Percentiles rank a stretch among this genome's conserved stretches.
Conservation (phyloP, 2,797 vertebrate genomes). For the Phyllotis vaccarum region DNA sequence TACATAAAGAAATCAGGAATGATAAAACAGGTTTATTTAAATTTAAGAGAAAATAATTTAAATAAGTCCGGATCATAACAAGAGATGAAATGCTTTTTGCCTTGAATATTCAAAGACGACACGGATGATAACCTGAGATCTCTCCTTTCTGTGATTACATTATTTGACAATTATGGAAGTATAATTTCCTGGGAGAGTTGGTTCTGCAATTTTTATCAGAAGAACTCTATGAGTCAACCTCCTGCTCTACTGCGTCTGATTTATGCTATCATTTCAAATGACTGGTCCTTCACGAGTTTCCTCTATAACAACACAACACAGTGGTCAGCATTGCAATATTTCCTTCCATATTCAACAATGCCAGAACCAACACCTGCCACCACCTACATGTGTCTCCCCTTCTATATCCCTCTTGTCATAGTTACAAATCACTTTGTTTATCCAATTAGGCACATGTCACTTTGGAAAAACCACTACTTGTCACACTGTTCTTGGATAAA, state of each 20-base stretch:
- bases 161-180: slow-evolving; percentile 88
- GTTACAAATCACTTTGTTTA: slow-evolving; percentile 87
- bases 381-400: slow-evolving; percentile 63
- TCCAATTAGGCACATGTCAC: slow-evolving; percentile 88
- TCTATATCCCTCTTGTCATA: slow-evolving; percentile 84
- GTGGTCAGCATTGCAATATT: slow-evolving; percentile 91
- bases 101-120: slow-evolving; percentile 83
- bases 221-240: slow-evolving; percentile 87
- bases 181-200: slow-evolving; percentile 90
- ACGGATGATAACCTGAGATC: slow-evolving; percentile 80
- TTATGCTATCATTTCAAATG: slow-evolving; percentile 93
- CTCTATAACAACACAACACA: slow-evolving; percentile 90
- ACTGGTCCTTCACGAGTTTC: slow-evolving; percentile 91
- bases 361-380: slow-evolving; percentile 86
- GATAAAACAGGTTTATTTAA: slow-evolving; percentile 82
- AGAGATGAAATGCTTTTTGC: slow-evolving; percentile 79
- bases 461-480: slow-evolving; percentile 87
- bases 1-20: slow-evolving; percentile 78
- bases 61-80: slow-evolving; percentile 83
- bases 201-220: slow-evolving; percentile 89
- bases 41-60: slow-evolving; percentile 83
- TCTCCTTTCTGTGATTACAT: slow-evolving; percentile 83
- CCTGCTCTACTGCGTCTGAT: slow-evolving; percentile 89
- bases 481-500: slow-evolving; percentile 84
- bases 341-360: slow-evolving; percentile 87